Percentiles rank a stretch among this genome's conserved stretches.
These are phyloP conservation scores for Enteromius afrohamiltoni DNA, from an alignment of 2,797 vertebrate species.

Conservation along the genomic window DNA sequence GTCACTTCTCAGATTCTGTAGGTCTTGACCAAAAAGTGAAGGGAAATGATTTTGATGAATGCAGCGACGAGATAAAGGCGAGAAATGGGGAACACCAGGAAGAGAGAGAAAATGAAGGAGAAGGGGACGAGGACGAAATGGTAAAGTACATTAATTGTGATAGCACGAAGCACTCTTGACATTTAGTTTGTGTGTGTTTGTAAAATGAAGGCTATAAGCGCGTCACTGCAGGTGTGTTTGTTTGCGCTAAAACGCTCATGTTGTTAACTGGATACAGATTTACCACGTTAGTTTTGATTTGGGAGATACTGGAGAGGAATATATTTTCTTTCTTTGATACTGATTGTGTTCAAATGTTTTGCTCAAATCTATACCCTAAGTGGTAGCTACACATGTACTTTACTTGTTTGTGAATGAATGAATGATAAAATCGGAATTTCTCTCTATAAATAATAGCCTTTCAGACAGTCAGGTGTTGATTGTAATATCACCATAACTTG, in stretches of 20 bases:
- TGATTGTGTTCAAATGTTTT: too few relatives aligned
- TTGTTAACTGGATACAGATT: background rate
- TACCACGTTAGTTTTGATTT: background rate
- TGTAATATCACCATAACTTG: background rate
- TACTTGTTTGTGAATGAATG: background rate
- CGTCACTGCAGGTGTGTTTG: constrained; percentile 15
- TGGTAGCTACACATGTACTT: background rate
- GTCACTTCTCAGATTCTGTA: constrained; percentile 46
- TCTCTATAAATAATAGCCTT: background rate
- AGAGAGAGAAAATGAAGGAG: constrained; percentile 57
- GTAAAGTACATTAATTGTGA: constrained; percentile 63
- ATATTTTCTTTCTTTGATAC: background rate
- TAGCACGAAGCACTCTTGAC: background rate
- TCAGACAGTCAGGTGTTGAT: background rate
- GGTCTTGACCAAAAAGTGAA: constrained; percentile 43
- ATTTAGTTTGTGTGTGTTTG: background rate
- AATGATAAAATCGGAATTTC: background rate
- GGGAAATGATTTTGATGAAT: constrained; percentile 22
- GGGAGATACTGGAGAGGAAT: too few relatives aligned
- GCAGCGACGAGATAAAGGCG: constrained; percentile 43
- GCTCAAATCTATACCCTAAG: background rate
- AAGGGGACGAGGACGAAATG: constrained; percentile 74
- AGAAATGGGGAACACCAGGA: constrained; percentile 52
- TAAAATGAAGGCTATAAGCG: background rate
- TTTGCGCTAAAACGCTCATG: constrained; percentile 7